Conservation (phyloP, 2,113 vertebrate genomes). For the Zosterops japonicus region DNA sequence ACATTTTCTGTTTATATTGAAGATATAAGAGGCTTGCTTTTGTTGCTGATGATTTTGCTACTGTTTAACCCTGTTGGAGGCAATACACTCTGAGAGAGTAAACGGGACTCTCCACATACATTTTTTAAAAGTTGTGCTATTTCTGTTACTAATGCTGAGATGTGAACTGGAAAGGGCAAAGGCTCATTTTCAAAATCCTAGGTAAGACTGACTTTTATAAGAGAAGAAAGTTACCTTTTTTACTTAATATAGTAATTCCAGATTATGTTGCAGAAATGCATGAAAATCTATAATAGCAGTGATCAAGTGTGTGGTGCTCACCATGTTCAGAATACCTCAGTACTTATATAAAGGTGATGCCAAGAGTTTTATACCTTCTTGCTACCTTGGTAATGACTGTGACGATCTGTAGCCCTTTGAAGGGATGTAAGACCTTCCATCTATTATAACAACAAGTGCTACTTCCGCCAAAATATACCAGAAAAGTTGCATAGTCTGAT, state of each 20-base stretch:
- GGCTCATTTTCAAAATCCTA: background rate
- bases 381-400: background rate
- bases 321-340: background rate
- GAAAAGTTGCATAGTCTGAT: background rate
- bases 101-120: background rate
- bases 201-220: background rate
- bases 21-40: background rate
- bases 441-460: rapidly evolving
- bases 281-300: background rate
- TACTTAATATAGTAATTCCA: background rate
- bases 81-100: background rate
- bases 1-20: background rate
- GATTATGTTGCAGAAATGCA: background rate
- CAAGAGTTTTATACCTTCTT: background rate
- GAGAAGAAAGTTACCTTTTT: background rate
- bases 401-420: background rate
- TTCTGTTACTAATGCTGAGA: background rate
- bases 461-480: background rate
- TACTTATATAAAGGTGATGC: background rate
- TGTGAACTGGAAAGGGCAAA: background rate
- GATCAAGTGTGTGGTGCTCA: rapidly evolving
- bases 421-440: background rate
- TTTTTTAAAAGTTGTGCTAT: background rate
- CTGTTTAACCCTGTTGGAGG: background rate
- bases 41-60: background rate